Evolutionary conservation across 2,113 vertebrate species (phyloP).

Genomic region (Oryzias javanicus): DNA sequence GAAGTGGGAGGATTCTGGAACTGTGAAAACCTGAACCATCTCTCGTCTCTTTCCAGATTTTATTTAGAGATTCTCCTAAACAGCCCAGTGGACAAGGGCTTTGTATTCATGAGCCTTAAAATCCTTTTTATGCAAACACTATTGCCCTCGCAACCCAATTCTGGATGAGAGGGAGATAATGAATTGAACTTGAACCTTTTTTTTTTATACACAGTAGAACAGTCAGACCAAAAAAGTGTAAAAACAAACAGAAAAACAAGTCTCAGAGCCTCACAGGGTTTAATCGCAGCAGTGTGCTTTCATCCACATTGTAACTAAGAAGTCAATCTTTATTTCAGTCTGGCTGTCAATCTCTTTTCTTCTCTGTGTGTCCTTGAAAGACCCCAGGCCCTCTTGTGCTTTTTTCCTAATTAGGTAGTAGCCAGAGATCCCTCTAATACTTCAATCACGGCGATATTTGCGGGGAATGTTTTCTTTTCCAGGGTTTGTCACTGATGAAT

Average conservation of each 20-base stretch:
- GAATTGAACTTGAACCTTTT: no score
- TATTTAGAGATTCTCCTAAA: no score
- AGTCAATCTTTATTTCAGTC: constrained; percentile 8
- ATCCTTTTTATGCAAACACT: no score
- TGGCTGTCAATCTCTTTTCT: constrained; percentile 8
- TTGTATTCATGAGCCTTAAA: no score
- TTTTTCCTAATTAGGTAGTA: constrained; percentile 57
- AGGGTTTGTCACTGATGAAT: constrained; percentile 31
- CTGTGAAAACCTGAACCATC: no score
- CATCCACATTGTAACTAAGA: constrained; percentile 10
- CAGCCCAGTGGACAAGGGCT: no score
- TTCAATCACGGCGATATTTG: constrained; percentile 45
- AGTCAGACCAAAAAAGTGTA: neutral
- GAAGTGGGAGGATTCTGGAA: no score
- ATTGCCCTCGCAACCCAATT: no score
- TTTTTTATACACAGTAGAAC: no score
- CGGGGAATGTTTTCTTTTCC: constrained; percentile 53
- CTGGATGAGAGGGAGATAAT: no score
- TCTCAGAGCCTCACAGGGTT: neutral
- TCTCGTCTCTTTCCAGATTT: no score
- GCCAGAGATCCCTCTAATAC: constrained; percentile 53
- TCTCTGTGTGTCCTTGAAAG: constrained; percentile 16
- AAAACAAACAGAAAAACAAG: neutral
- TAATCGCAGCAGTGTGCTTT: constrained; percentile 19
- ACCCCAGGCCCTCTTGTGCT: constrained; percentile 30